Evolutionary conservation across 2,113 vertebrate genomes (phyloP), one percentile per base, ranked within the genome.

Genomic region (Setophaga coronata): DNA sequence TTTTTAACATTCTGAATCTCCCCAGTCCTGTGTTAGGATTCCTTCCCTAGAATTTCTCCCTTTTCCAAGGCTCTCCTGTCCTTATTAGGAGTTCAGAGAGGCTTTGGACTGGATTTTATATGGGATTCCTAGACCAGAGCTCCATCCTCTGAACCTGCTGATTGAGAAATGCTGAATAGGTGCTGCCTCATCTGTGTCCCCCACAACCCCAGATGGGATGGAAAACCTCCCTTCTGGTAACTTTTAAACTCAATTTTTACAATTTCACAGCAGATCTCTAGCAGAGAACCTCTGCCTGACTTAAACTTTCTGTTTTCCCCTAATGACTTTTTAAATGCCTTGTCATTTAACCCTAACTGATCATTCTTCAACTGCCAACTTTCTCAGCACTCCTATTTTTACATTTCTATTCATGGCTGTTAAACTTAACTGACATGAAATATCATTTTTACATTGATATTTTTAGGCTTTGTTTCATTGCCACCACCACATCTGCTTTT

Each of bases 401-500:
- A 66, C 31, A n/a, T 66, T 78, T 78, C 67, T 81, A 0, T 60
- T 71, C 31, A 7, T 60, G 50, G 64, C 77, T 78, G 0, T 67
- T 70, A 45, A 66, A 70, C 21, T 42, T 50, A 31, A 51, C 42
- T 77, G 62, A 45, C 48, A 65, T 38, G 34, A 90, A 73, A 58
- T 73, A 9, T 34, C 14, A 12, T 57, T 83, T 89, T 77, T 15
- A 21, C 42, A 29, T 7, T 0, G 4, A 15, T 95, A 92, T 92
- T 95, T 89, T 81, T 73, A 82, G 64, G 54, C 67, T 94, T 88
- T 93, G 71, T 86, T 86, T 88, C 79, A 58, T 3, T 86, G 88
- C 79, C 90, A 73, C 57, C 56, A 57, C 14, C 64, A 89, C 94
- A 90, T 80, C 90, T 95, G 90, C 72, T 92, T 96, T 93, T 81